These are phyloP conservation scores for Acanthornis magna DNA, from an alignment of 2,797 vertebrate species.

Conservation along the genomic window DNA sequence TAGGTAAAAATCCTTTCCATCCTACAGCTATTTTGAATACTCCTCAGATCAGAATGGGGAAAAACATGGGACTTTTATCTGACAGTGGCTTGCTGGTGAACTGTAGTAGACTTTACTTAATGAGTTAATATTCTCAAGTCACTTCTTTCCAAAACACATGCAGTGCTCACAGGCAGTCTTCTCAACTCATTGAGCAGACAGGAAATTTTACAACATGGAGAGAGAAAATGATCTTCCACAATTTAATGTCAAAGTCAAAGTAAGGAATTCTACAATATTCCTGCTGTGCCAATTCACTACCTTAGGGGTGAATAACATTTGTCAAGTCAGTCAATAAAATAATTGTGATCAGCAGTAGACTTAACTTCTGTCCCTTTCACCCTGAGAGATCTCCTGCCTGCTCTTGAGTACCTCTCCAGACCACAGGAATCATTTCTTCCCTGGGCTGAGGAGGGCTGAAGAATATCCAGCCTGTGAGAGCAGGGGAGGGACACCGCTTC, in stretches of 20 bases:
- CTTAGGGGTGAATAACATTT: not conserved
- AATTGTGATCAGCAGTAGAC: not conserved
- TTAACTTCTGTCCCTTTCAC: not conserved
- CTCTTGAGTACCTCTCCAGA: not conserved
- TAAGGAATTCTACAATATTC: not conserved
- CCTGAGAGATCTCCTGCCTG: not conserved
- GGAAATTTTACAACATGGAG: not conserved
- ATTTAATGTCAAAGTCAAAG: fast-evolving
- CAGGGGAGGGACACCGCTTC: not conserved
- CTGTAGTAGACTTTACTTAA: not conserved
- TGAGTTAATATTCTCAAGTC: not conserved
- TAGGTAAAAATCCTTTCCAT: not conserved
- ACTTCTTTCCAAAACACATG: not conserved
- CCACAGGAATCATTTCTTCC: not conserved
- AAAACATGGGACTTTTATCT: not conserved
- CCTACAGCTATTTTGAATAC: not conserved
- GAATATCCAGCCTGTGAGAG: not conserved
- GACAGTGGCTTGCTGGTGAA: not conserved
- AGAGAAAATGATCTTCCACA: not conserved
- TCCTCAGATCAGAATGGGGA: not conserved
- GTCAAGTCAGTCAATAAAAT: not conserved
- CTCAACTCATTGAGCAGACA: not conserved
- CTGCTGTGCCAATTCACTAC: not conserved
- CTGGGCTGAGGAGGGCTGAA: not conserved
- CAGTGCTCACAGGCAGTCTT: not conserved